These are phyloP conservation scores for Lanistes nyassanus DNA, from an alignment of 1,140 invertebrate species.

Conservation along the genomic window DNA sequence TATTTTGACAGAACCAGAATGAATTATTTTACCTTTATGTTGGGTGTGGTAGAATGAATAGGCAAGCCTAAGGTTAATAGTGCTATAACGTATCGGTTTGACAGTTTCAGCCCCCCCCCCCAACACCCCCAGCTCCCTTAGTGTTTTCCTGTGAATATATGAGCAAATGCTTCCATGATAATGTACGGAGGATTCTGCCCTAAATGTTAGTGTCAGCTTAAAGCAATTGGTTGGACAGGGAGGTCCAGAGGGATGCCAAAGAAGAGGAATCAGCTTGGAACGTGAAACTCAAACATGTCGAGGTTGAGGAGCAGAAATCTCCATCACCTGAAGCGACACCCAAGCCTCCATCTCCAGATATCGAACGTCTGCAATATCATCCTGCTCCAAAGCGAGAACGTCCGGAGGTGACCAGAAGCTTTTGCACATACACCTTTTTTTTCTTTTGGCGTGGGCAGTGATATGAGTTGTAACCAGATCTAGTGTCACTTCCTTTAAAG, in stretches of 20 bases:
- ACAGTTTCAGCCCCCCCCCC: no score
- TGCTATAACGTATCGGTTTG: background rate
- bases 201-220: no score
- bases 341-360: conserved; percentile 38
- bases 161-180: no score
- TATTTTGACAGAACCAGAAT: no score
- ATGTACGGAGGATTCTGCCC: no score
- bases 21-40: no score
- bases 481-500: background rate
- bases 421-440: background rate
- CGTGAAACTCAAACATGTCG: conserved; percentile 54
- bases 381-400: conserved; percentile 42
- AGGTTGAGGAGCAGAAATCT: conserved; percentile 41
- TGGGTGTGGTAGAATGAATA: no score
- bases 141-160: no score
- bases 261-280: conserved; percentile 49
- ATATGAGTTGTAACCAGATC: background rate
- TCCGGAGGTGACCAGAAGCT: conserved; percentile 39
- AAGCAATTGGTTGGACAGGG: conserved; percentile 35
- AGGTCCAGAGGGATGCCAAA: conserved; percentile 36
- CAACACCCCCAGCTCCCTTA: no score
- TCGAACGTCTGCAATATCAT: conserved; percentile 44
- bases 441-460: background rate
- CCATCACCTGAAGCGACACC: conserved; percentile 44
- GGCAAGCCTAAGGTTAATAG: no score